A percentile compares a stretch with the other conserved stretches of the same genome.
Conservation (phyloP, 2,888 invertebrate species). For the Adineta ricciae region DNA sequence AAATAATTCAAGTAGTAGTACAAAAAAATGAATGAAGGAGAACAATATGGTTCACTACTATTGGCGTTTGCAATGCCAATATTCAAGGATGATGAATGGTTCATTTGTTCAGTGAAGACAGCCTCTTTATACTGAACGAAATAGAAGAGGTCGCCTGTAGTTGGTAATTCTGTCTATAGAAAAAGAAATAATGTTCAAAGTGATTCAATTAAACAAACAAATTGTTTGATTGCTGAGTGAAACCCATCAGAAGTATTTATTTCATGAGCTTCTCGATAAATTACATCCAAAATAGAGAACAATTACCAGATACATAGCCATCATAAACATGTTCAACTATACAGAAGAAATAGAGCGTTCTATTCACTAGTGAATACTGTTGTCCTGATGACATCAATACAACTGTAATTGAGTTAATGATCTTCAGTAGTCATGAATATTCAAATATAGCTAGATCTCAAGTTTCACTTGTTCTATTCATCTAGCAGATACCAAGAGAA, state of each 20-base stretch:
- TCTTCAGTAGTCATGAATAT: not conserved
- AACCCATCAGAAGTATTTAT: not conserved
- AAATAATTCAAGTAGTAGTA: not conserved
- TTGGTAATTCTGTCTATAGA: not conserved
- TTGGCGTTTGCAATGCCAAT: not conserved
- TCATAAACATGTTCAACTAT: not conserved
- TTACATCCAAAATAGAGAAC: not conserved
- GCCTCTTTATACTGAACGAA: not conserved
- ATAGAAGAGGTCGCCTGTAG: not conserved
- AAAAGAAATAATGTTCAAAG: no score
- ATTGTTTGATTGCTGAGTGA: not conserved
- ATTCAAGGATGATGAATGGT: not conserved
- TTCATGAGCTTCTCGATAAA: not conserved
- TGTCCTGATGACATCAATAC: no score
- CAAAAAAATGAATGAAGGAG: not conserved
- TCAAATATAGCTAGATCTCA: not conserved
- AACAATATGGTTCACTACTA: not conserved
- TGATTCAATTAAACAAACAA: no score
- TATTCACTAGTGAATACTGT: not conserved
- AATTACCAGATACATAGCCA: not conserved
- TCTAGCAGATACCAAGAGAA: no score
- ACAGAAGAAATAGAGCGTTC: not conserved
- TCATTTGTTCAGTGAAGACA: not conserved
- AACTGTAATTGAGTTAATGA: not conserved
- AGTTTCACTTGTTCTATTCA: not conserved